Evolutionary conservation across 2,797 vertebrate genomes (phyloP), one percentile per base, ranked within the genome.

Genomic region (Sciaenops ocellatus): DNA sequence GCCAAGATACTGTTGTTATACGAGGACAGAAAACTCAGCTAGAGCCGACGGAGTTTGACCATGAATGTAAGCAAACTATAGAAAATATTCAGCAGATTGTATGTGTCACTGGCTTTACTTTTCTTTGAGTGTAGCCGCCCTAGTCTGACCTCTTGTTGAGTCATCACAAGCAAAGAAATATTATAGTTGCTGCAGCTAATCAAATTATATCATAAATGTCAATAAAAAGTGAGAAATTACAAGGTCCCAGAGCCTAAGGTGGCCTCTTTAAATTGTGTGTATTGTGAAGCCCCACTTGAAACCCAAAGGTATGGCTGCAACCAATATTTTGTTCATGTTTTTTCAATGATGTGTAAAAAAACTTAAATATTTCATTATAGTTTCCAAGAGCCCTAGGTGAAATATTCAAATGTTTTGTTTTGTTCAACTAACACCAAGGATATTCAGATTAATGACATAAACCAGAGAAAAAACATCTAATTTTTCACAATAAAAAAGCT

Each of bases 1-100:
- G 85, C 80, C 73, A 74, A 79, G 69, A 79, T 63, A 30, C 47
- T 80, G 59, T 52, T 79, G 78, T 64, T 61, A 60, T 52, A 70
- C 41, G 7, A 30, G 47, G 24, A 73, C 51, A 70, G 68, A 68
- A 48, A 69, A 41, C 56, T 48, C 65, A 61, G 56, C 24, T 18
- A 42, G 62, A 68, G 47, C 24, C 6, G 46, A 11, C 48, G 48
- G 55, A 51, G 56, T 24, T 34, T 54, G 24, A 67, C 44, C 12
- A 28, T 46, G 76, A 60, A 47, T 57, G 26, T 57, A 44, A 26
- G 60, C 50, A 81, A 74, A 79, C 44, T 54, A 16, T 20, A 55
- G n/a, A 69, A 63, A 69, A 64, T 3, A 54, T n/a, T 65, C 6
- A 38, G 26, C 46, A 50, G 47, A 28, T 34, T 6, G 47, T 13